Evolutionary conservation across 2,888 invertebrate species (phyloP), one percentile per base, ranked within the genome.

Genomic region (Philaethria dido): DNA sequence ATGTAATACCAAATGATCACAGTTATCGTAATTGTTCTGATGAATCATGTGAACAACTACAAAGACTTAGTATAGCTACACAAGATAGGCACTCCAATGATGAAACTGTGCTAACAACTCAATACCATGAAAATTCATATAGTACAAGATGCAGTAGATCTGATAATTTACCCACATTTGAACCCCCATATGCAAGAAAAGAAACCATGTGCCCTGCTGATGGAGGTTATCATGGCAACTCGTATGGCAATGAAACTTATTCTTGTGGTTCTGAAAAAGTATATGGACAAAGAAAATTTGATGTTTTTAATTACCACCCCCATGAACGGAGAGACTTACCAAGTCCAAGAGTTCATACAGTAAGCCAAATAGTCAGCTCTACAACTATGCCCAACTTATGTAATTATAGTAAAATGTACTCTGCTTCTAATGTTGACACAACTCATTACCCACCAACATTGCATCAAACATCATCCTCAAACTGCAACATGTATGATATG

Each of bases 351-450:
- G 78, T 92, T 57, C 90, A 88, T 69, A 90, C 92, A 70, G 87
- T 92, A 59, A 91, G 91, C 75, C 92, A 92, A 77, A 88, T 89
- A 65, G 92, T 92, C 52, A 88, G 88, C 77, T 92, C 92, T 64
- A 89, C 86, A 72, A 92, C 92, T 72, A 92, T 92, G 92, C 92
- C 93, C 74, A 92, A 93, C 81, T 81, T 92, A 76, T 89, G 88
- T 76, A 85, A 82, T 71, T 90, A 87, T 72, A 89, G 82, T 75
- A 87, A 84, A 74, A 77, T 85, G 70, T 91, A 89, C 77, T 73
- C 82, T 57, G 79, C 78, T 66, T 71, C 85, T 61, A 78, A 77
- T 72, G 74, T 81, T 54, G 90, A 89, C 48, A 75, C 79, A 70
- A 86, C 84, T 75, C 86, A 87, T 66, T 91, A 85, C 74, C 76